phyloP scores from a whole-genome alignment of 2,113 vertebrate genomes.

The Pygoscelis antarcticus region DNA sequence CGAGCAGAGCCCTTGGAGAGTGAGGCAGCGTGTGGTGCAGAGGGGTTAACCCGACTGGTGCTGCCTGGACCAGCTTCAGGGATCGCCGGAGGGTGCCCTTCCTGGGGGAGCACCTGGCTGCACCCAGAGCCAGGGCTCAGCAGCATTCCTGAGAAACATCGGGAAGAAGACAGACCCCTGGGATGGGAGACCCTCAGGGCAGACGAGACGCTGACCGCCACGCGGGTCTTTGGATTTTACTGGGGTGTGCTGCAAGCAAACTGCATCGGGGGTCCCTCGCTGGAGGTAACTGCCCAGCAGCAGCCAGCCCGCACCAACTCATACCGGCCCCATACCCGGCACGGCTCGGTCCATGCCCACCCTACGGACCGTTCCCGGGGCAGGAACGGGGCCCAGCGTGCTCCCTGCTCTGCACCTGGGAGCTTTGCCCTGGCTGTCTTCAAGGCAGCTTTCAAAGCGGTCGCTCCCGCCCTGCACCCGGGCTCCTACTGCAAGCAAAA shows the following conservation, averaged over 20 bases:
- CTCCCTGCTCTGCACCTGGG: not conserved
- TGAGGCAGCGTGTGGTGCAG: not conserved
- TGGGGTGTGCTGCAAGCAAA: not conserved
- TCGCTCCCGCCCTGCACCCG: accelerated
- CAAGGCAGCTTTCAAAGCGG: not conserved
- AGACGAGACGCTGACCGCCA: accelerated
- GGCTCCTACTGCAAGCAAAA: not conserved
- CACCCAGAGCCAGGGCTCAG: not conserved
- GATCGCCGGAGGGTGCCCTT: not conserved
- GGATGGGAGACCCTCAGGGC: not conserved
- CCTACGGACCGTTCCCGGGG: accelerated
- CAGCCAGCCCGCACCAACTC: not conserved
- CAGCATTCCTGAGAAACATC: not conserved
- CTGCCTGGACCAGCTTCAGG: not conserved
- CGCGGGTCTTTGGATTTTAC: not conserved
- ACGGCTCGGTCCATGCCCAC: accelerated
- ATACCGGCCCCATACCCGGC: accelerated
- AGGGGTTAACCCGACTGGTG: accelerated
- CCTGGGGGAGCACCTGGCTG: not conserved
- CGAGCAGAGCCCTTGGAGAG: not conserved
- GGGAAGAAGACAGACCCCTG: accelerated
- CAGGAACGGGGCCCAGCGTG: accelerated
- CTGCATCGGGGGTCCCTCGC: accelerated
- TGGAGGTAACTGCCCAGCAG: not conserved
- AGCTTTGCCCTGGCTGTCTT: accelerated